phyloP scores from a whole-genome alignment of 2,888 invertebrate genomes.

The Drosophila incognita region DNA sequence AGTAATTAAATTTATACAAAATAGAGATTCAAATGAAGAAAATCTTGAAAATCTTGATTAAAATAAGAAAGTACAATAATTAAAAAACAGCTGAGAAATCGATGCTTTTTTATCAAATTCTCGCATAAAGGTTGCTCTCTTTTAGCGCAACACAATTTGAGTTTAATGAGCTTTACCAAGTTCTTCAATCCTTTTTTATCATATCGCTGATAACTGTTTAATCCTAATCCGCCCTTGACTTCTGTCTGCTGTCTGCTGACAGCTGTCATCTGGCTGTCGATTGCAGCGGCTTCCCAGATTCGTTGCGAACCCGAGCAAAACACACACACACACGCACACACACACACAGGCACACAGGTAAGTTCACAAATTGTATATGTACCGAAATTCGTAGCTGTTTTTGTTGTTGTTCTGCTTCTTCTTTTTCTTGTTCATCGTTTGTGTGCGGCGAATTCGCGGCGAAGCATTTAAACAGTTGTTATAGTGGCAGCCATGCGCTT shows the following conservation, averaged over 20 bases:
- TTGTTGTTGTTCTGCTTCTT: slow-evolving; percentile 33
- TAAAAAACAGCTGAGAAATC: neutral
- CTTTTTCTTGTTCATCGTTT: slow-evolving; percentile 9
- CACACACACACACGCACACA: neutral
- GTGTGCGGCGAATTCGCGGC: slow-evolving; percentile 65
- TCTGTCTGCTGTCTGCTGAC: slow-evolving; percentile 4
- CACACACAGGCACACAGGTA: slow-evolving; percentile 35
- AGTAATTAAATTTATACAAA: neutral
- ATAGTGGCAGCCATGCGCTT: slow-evolving; percentile 21
- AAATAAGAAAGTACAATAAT: neutral
- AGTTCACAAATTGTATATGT: slow-evolving; percentile 39
- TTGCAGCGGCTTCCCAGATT: slow-evolving; percentile 49
- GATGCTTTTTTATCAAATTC: neutral
- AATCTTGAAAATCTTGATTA: neutral
- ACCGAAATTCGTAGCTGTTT: slow-evolving; percentile 56
- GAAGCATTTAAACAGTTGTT: slow-evolving; percentile 52
- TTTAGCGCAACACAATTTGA: neutral
- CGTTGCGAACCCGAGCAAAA: slow-evolving; percentile 44
- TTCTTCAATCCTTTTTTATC: slow-evolving; percentile 5
- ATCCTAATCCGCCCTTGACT: slow-evolving; percentile 51
- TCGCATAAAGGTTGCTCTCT: neutral
- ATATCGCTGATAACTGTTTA: slow-evolving; percentile 32
- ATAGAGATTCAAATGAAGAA: neutral
- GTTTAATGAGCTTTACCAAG: neutral
- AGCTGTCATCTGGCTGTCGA: slow-evolving; percentile 27